Conservation (phyloP, 1,140 invertebrate species). For the Drosophila lacertosa region DNA sequence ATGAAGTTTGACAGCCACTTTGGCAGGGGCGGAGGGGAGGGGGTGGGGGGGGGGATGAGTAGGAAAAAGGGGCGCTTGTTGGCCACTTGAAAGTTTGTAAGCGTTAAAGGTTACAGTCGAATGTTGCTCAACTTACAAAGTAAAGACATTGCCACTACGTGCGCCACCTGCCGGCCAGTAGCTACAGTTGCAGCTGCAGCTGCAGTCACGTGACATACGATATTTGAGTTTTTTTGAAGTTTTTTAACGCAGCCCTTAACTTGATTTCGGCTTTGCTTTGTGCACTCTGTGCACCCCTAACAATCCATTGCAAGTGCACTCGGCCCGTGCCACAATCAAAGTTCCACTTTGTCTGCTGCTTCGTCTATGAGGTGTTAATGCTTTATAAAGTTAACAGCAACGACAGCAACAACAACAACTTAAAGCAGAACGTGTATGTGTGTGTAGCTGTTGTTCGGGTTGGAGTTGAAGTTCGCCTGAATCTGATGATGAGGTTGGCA, state of each 20-base stretch:
- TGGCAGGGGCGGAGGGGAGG: not conserved
- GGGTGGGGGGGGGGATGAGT: not conserved
- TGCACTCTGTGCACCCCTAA: conserved; percentile 24
- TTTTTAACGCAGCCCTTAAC: conserved; percentile 44
- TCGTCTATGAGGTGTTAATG: conserved; percentile 69
- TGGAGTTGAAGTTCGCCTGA: not conserved
- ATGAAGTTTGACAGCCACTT: conserved; percentile 48
- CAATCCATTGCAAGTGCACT: conserved; percentile 2
- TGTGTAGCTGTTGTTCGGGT: not conserved
- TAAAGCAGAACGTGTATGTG: conserved; percentile 37
- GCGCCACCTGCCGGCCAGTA: conserved; percentile 32
- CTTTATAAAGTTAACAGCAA: conserved; percentile 66
- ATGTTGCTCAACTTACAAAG: conserved; percentile 24
- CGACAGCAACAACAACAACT: conserved; percentile 41
- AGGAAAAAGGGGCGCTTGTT: not conserved
- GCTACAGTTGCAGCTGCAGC: conserved; percentile 8
- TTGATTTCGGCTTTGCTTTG: conserved; percentile 51
- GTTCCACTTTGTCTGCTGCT: conserved; percentile 34
- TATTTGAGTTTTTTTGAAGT: conserved; percentile 45
- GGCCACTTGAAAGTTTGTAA: conserved; percentile 29
- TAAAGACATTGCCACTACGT: too few relatives aligned
- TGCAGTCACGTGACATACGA: conserved; percentile 48
- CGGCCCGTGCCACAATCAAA: conserved; percentile 2
- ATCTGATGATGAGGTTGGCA: conserved; percentile 22
- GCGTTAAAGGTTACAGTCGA: conserved; percentile 4